These are phyloP conservation scores for Drosophila pegasa DNA, from an alignment of 2,888 invertebrate species.

Conservation along the genomic window DNA sequence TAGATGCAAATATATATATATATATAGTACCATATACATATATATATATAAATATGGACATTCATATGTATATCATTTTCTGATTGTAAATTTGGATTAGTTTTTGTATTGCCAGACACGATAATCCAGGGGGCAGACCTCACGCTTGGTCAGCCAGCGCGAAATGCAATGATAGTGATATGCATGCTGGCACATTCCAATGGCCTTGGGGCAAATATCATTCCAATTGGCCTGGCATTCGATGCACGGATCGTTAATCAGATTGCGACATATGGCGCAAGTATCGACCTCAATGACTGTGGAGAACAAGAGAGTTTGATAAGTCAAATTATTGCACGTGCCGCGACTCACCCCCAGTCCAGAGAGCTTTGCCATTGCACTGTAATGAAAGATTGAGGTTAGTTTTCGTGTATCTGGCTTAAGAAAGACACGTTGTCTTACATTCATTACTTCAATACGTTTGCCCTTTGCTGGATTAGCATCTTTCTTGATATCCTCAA, in stretches of 20 bases:
- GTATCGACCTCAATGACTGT: conserved; percentile 6
- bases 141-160: conserved; percentile 17
- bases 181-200: conserved; percentile 11
- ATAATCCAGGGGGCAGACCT: conserved; percentile 27
- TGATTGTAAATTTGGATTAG: neutral
- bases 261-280: conserved; percentile 35
- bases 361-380: conserved; percentile 1
- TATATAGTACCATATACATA: neutral
- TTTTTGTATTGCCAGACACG: conserved; percentile 15
- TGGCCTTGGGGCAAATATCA: conserved; percentile 10
- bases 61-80: neutral
- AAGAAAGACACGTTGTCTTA: neutral
- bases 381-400: neutral
- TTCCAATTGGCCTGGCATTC: conserved; percentile 15
- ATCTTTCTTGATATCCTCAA: neutral
- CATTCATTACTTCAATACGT: neutral
- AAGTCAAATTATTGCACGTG: neutral
- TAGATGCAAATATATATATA: too few relatives aligned
- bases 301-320: too few relatives aligned
- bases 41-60: neutral
- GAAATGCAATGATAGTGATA: conserved; percentile 34
- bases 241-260: conserved; percentile 16
- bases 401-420: too few relatives aligned
- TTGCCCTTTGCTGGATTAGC: neutral
- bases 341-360: conserved; percentile 13